A percentile compares a stretch with the other conserved stretches of the same genome.
Conservation (phyloP, 2,888 invertebrate genomes). For the Pristionchus japonicus region DNA sequence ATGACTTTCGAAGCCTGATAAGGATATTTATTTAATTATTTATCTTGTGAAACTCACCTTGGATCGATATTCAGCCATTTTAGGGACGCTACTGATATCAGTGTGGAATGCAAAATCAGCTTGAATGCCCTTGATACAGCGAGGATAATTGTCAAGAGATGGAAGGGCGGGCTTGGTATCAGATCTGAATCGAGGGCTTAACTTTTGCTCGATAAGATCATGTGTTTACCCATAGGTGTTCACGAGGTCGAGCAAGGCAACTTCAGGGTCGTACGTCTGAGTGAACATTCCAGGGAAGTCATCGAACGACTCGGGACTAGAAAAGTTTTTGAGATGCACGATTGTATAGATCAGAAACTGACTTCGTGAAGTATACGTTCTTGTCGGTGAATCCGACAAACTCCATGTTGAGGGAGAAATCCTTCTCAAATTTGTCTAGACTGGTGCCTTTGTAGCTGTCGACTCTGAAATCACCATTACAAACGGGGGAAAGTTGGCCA, state of each 20-base stretch:
- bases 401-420: background rate
- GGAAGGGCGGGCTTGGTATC: background rate
- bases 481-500: too few species aligned
- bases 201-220: too few species aligned
- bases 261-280: background rate
- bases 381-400: slow-evolving; percentile 31
- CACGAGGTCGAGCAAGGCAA: background rate
- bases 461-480: too few species aligned
- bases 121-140: background rate
- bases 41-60: background rate
- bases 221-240: background rate
- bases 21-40: background rate
- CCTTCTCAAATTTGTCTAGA: background rate
- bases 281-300: background rate
- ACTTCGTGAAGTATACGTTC: background rate
- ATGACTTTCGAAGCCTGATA: background rate
- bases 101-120: background rate
- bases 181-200: background rate
- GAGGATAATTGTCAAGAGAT: background rate
- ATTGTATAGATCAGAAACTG: background rate
- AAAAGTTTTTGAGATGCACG: background rate
- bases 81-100: slow-evolving; percentile 31
- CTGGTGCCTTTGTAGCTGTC: background rate
- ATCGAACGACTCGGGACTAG: background rate
- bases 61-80: background rate